phyloP scores from a whole-genome alignment of 92 coral and sea anemone genomes.

The Palythoa grandiflora region DNA sequence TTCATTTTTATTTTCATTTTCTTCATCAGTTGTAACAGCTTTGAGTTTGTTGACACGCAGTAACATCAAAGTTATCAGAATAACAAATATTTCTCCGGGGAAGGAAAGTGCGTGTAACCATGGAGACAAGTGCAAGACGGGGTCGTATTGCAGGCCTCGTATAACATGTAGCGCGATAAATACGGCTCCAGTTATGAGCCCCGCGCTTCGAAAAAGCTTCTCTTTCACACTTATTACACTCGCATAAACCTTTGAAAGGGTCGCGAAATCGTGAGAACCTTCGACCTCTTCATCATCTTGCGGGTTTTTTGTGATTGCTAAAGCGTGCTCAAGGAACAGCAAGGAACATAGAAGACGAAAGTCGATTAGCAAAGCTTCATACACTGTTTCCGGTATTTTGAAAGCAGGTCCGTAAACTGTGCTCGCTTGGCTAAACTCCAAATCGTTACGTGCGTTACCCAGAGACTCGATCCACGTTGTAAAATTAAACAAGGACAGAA shows the following conservation, averaged over 20 bases:
- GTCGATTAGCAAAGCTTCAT: constrained; percentile 26
- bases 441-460: neutral
- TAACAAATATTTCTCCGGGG: neutral
- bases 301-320: neutral
- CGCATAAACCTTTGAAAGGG: neutral
- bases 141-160: constrained; percentile 9
- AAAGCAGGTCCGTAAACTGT: constrained; percentile 8
- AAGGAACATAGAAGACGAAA: constrained; percentile 19
- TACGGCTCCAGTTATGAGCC: neutral
- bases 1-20: neutral
- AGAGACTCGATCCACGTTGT: constrained; percentile 17
- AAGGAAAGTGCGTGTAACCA: neutral
- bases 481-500: constrained; percentile 30
- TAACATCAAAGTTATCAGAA: neutral
- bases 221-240: neutral
- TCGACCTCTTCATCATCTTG: neutral
- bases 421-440: constrained; percentile 9
- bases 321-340: constrained; percentile 28
- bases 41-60: neutral
- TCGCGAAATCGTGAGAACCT: neutral
- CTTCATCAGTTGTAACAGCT: neutral
- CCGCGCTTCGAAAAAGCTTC: neutral
- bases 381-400: constrained; percentile 14
- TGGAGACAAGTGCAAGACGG: neutral
- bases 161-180: neutral